phyloP scores from a whole-genome alignment of 1,140 invertebrate genomes.

The Bombus vancouverensis region DNA sequence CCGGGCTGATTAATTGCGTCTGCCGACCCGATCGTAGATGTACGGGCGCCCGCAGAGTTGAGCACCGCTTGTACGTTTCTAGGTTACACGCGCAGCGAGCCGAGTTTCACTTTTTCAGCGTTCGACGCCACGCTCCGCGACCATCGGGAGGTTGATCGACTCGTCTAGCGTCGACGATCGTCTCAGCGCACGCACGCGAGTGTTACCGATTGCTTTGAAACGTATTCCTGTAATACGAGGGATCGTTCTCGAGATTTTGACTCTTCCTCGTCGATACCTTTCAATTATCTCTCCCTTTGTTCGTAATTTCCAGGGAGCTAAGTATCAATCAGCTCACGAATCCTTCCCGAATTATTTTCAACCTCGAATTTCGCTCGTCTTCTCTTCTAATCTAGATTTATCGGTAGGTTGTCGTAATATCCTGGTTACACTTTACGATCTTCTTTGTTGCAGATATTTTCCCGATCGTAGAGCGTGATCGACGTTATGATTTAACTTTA shows the following conservation, averaged over 20 bases:
- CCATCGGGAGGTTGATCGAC: constrained; percentile 71
- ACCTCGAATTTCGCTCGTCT: not conserved
- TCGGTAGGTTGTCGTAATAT: not conserved
- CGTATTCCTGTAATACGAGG: constrained; percentile 1
- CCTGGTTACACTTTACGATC: not conserved
- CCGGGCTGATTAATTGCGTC: constrained; percentile 41
- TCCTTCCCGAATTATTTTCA: not conserved
- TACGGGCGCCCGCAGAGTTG: constrained; percentile 74
- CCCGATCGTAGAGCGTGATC: not conserved
- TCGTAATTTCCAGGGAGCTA: not conserved
- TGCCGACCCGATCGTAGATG: constrained; percentile 9
- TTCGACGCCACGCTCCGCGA: constrained; percentile 76
- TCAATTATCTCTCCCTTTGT: constrained; percentile 2
- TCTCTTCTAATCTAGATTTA: not conserved
- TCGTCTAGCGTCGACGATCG: constrained; percentile 63
- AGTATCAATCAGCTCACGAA: not conserved
- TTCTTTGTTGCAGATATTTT: not conserved
- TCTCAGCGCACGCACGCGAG: constrained; percentile 34
- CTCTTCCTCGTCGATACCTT: not conserved
- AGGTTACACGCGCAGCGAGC: constrained; percentile 83
- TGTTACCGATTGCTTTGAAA: not conserved
- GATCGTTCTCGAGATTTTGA: constrained; percentile 11
- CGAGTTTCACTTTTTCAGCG: constrained; percentile 83
- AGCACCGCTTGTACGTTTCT: constrained; percentile 81
- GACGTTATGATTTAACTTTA: not conserved